Base-by-base conservation (phyloP, 1,140 invertebrate genomes). In the Coptotermes formosanus region DNA sequence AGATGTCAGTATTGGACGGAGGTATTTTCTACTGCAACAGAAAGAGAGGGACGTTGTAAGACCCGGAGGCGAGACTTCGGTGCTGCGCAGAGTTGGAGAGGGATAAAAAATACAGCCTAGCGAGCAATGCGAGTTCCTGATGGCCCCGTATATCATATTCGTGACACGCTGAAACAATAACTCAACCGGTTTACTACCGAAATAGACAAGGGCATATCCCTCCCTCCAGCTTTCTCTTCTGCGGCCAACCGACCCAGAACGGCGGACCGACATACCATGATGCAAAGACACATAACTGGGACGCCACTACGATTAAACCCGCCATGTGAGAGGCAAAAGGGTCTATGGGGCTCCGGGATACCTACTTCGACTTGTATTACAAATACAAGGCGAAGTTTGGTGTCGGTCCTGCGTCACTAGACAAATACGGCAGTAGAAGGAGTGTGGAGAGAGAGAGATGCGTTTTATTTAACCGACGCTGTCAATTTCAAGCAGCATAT, bases 101-200 rank as follows among this genome's bases (percentile, higher is more conserved):
- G 32, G 86, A 32, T 1, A 85, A 38, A 85, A 85, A 45, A 64
- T 32, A 64, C 83, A 64, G 83, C 43, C n/a, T 25, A 25, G 43
- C 45, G 59, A 81, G 85, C 85, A 85, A 85, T 85, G 85, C 87
- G 88, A 86, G 87, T 87, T 87, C 88, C 88, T 89, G 89, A 89
- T 89, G 89, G 89, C 88, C 30, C 89, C 88, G 89, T 90, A 90
- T 89, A 90, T 90, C 89, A 90, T 90, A 89, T 87, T 88, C 88
- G 87, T 90, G 89, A 90, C 89, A 90, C 88, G 86, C 89, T 89
- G 89, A 90, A 90, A 90, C 89, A 90, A 90, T 90, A 90, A 90
- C 89, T 90, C 89, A 90, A 88, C 88, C 88, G 89, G 89, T 90
- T 90, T 90, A 90, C 89, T 89, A 88, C 89, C 89, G 89, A 89